Evolutionary conservation across 37 sponge, comb jelly and placozoan species (phyloP).

Genomic region (Eunapius fragilis): DNA sequence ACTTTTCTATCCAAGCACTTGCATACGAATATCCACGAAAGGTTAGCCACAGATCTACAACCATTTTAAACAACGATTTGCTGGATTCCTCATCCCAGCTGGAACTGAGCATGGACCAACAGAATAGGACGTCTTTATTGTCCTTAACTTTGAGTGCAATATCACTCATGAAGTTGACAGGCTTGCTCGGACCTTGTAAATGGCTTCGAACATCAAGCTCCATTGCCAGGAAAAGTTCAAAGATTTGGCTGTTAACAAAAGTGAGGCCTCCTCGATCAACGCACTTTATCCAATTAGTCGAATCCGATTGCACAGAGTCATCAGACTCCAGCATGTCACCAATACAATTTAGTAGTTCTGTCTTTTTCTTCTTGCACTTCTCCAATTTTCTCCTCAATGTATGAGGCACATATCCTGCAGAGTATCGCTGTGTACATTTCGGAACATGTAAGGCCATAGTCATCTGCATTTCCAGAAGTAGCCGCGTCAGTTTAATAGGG

Average conservation of each 20-base stretch:
- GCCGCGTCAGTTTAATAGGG: neutral
- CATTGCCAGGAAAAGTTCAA: conserved; percentile 18
- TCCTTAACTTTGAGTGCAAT: neutral
- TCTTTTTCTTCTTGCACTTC: conserved; percentile 2
- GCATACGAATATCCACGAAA: conserved; percentile 20
- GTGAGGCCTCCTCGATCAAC: conserved; percentile 24
- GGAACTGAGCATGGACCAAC: conserved; percentile 8
- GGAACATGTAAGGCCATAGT: neutral
- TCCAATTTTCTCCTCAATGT: conserved; percentile 12
- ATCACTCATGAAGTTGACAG: neutral
- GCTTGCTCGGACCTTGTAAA: neutral
- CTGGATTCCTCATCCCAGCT: conserved; percentile 15
- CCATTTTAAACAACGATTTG: conserved; percentile 3
- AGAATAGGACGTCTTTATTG: conserved; percentile 14
- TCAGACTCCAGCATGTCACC: conserved; percentile 4
- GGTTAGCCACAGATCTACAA: conserved; percentile 7
- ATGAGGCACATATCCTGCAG: conserved; percentile 31
- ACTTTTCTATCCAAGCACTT: conserved; percentile 33
- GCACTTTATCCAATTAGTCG: conserved; percentile 13
- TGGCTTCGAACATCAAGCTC: conserved; percentile 15
- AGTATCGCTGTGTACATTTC: conserved; percentile 16
- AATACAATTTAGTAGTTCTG: conserved; percentile 21
- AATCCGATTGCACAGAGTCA: conserved; percentile 12
- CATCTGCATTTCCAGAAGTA: neutral
- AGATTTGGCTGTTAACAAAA: neutral